phyloP scores from a whole-genome alignment of 1,140 invertebrate genomes.

The Penaeus vannamei region DNA sequence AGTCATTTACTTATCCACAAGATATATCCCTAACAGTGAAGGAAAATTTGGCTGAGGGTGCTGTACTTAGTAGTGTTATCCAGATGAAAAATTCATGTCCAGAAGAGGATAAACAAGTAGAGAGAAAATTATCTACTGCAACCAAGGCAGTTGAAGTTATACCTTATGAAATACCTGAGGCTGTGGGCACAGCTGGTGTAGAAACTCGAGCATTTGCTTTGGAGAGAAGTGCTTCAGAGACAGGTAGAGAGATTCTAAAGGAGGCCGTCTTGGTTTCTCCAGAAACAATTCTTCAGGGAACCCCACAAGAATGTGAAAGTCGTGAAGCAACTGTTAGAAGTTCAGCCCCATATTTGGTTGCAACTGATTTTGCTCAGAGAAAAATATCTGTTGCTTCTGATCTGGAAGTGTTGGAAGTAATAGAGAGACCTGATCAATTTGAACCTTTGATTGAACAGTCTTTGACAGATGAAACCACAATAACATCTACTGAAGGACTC shows the following conservation, averaged over 20 bases:
- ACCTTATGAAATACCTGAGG: conserved; percentile 22
- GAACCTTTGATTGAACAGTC: conserved; percentile 3
- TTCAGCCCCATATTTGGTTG: too few species aligned
- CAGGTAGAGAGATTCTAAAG: conserved; percentile 10
- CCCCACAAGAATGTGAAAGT: background rate
- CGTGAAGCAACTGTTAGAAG: too few species aligned
- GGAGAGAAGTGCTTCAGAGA: conserved; percentile 34
- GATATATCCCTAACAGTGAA: background rate
- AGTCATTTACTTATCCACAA: too few species aligned
- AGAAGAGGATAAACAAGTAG: background rate
- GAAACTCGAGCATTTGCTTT: conserved; percentile 11
- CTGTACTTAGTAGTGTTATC: conserved; percentile 11
- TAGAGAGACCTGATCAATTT: too few species aligned
- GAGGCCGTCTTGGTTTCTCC: conserved; percentile 31
- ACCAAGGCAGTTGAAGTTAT: conserved; percentile 20
- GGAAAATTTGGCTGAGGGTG: background rate
- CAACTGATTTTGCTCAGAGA: too few species aligned
- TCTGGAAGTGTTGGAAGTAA: too few species aligned
- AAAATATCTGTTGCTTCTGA: too few species aligned
- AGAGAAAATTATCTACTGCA: conserved; percentile 35
- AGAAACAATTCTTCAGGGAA: conserved; percentile 15
- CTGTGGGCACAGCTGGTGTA: background rate
- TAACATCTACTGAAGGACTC: too few species aligned
- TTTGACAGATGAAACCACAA: background rate
- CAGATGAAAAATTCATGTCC: background rate